Percentiles rank a stretch among this genome's conserved stretches.
phyloP scores from a whole-genome alignment of 2,113 vertebrate genomes.

The Glaucomys volans region DNA sequence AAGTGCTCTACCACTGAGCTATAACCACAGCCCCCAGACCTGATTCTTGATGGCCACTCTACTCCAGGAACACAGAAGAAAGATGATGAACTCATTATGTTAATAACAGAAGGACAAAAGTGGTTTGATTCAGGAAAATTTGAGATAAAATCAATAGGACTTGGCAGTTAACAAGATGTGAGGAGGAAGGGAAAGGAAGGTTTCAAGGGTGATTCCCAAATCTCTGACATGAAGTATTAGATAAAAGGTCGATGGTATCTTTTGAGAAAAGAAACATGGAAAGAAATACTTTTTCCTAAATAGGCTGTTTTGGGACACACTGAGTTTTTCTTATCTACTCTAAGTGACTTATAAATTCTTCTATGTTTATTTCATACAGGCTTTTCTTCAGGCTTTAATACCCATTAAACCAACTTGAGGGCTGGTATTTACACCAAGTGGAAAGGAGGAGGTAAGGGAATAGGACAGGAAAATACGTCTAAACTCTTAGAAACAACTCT shows the following conservation, averaged over 20 bases:
- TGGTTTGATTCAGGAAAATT: background rate
- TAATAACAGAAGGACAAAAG: background rate
- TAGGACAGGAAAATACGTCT: constrained; percentile 27
- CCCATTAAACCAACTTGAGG: background rate
- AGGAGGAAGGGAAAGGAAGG: background rate
- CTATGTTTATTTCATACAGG: background rate
- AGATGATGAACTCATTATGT: background rate
- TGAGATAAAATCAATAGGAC: background rate
- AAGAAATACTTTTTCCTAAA: background rate
- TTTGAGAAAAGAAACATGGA: background rate
- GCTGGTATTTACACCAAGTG: background rate
- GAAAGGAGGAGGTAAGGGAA: background rate
- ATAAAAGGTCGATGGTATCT: background rate
- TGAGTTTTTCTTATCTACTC: constrained; percentile 1
- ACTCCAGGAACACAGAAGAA: background rate
- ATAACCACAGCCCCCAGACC: too few relatives aligned
- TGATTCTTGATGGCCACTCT: background rate
- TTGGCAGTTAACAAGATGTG: background rate
- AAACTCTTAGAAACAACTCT: constrained; percentile 4
- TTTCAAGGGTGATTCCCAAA: constrained; percentile 3
- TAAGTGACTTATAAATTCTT: constrained; percentile 6
- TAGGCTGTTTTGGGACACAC: background rate
- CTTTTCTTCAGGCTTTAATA: constrained; percentile 9
- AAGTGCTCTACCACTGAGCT: too few relatives aligned
- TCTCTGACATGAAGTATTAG: constrained; percentile 20